These are phyloP conservation scores for Drosophila carrolli DNA, from an alignment of 1,140 invertebrate genomes.

Conservation along the genomic window DNA sequence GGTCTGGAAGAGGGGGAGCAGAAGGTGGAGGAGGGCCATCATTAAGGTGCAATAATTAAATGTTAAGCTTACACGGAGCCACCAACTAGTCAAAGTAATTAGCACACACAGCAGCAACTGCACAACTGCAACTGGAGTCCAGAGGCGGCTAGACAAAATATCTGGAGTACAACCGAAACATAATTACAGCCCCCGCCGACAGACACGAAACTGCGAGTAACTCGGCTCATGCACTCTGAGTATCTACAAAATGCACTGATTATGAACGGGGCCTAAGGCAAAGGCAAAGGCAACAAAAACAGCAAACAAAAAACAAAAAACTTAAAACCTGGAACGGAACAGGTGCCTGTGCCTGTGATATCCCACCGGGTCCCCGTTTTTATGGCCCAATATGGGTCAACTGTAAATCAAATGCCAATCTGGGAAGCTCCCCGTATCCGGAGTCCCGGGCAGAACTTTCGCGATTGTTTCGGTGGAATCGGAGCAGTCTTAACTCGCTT, in stretches of 20 bases:
- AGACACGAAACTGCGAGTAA: conserved; percentile 64
- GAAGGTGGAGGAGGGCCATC: conserved; percentile 34
- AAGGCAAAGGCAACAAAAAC: too few relatives aligned
- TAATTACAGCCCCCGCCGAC: conserved; percentile 65
- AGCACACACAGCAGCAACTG: conserved; percentile 52
- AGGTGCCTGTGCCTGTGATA: conserved; percentile 22
- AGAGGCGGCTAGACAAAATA: conserved; percentile 74
- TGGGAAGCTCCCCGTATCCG: not conserved
- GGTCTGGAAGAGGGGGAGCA: not conserved
- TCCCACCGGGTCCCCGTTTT: conserved; percentile 12
- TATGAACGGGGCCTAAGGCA: conserved; percentile 58
- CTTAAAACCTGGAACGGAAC: conserved; percentile 29
- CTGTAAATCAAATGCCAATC: conserved; percentile 39
- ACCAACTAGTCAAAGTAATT: conserved; percentile 73
- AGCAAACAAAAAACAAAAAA: conserved; percentile 1
- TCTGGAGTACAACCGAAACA: conserved; percentile 78
- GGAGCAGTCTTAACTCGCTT: conserved; percentile 6
- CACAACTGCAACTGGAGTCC: conserved; percentile 37
- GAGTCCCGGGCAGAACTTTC: conserved; percentile 21
- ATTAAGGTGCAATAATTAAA: conserved; percentile 82
- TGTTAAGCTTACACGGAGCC: conserved; percentile 75
- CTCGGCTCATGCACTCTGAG: conserved; percentile 51
- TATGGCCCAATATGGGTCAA: conserved; percentile 71
- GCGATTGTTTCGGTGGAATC: conserved; percentile 9
- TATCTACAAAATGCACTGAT: conserved; percentile 79